Conservation (phyloP, 2,797 vertebrate genomes). For the Phylloscopus collybita region DNA sequence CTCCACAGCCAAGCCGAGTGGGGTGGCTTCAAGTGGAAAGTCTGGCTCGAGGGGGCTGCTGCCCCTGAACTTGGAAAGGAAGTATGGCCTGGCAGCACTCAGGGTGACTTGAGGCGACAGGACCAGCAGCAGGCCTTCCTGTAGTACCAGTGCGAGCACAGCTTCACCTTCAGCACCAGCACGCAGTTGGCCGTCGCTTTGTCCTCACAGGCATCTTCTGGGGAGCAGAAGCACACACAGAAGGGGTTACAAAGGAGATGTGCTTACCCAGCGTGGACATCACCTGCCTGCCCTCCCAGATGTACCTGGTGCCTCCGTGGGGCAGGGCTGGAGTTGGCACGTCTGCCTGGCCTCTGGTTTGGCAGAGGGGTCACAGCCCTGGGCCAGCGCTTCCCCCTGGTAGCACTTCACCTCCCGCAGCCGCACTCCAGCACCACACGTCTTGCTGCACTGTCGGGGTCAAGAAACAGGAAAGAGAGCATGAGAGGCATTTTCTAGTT, state of each 20-base stretch:
- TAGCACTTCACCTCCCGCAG: conserved; percentile 88
- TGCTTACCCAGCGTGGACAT: too few relatives aligned
- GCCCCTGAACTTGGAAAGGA: not conserved
- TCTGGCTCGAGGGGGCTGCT: not conserved
- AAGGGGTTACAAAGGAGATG: not conserved
- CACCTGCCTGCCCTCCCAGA: not conserved
- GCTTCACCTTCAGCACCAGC: conserved; percentile 86
- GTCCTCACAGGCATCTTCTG: conserved; percentile 83
- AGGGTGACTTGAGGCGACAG: conserved; percentile 78
- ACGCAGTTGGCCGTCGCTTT: conserved; percentile 83
- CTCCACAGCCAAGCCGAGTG: not conserved
- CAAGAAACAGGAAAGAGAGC: not conserved
- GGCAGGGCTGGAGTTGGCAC: conserved; percentile 81
- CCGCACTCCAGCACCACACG: conserved; percentile 82
- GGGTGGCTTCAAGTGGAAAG: conserved; percentile 23
- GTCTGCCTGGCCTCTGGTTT: conserved; percentile 82
- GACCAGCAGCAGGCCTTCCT: conserved; percentile 86
- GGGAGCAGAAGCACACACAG: conserved; percentile 7
- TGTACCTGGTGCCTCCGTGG: conserved; percentile 82
- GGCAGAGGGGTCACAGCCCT: conserved; percentile 81
- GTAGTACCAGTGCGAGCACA: conserved; percentile 89
- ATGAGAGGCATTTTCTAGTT: not conserved
- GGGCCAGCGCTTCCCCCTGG: conserved; percentile 83
- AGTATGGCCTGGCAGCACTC: not conserved
- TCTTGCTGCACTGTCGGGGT: conserved; percentile 85